Percentiles rank a stretch among this genome's conserved stretches.
phyloP scores from a whole-genome alignment of 92 coral and sea anemone species.

The Epizoanthus rinbou region DNA sequence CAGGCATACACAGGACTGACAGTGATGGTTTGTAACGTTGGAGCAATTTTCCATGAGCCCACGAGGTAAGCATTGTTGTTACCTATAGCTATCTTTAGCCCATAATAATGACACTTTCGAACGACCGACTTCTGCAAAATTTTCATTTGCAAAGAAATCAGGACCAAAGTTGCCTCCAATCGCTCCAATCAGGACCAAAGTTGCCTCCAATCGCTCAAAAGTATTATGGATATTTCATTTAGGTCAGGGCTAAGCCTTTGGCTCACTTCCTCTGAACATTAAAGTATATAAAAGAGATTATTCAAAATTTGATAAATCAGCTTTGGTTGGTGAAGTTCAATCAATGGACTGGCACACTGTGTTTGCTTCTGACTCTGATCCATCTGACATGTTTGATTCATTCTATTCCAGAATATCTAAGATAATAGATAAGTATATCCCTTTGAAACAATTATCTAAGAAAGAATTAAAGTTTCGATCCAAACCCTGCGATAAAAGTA shows the following conservation, averaged over 20 bases:
- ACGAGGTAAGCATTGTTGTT: constrained; percentile 18
- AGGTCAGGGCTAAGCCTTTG: constrained; percentile 31
- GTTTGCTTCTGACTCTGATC: too few relatives aligned
- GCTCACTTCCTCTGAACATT: too few relatives aligned
- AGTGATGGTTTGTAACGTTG: constrained; percentile 19
- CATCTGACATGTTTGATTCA: too few relatives aligned
- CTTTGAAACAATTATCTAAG: too few relatives aligned
- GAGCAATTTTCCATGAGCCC: constrained; percentile 20
- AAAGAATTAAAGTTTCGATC: too few relatives aligned
- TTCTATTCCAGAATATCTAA: too few relatives aligned
- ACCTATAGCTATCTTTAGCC: constrained; percentile 23
- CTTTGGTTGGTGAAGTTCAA: too few relatives aligned
- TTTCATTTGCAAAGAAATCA: constrained; percentile 18
- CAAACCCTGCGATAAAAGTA: neutral
- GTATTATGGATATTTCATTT: constrained; percentile 24
- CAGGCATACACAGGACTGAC: constrained; percentile 21
- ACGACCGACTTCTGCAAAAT: constrained; percentile 21
- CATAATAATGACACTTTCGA: constrained; percentile 19
- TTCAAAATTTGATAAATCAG: too few relatives aligned
- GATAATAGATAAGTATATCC: too few relatives aligned
- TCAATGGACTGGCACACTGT: too few relatives aligned
- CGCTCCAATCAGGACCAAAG: constrained; percentile 25
- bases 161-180: constrained; percentile 25
- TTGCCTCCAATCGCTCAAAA: constrained; percentile 24
- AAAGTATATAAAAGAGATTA: too few relatives aligned